Evolutionary conservation across 2,888 invertebrate genomes (phyloP), one percentile per base, ranked within the genome.

Genomic region (Tetragonula carbonaria): DNA sequence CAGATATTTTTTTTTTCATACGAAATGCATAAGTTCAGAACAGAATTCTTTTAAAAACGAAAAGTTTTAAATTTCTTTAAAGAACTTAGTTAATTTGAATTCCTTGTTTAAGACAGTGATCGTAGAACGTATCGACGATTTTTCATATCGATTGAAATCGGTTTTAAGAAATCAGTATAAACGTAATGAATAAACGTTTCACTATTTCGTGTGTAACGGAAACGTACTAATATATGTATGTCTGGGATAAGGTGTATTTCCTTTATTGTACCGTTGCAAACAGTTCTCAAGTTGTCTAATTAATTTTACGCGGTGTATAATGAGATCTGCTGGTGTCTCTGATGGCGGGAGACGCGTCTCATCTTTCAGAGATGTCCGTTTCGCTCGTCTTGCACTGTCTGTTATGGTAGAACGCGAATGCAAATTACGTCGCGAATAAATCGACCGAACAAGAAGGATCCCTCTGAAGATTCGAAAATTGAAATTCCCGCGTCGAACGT

Each of bases 291-390:
- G 23, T 65, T 53, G 38, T 74, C 65, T 65, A 53, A 66, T 74
- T 74, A 74, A 74, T 65, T 74, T 74, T 66, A 23, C 65, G 23
- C 5, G 18, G 4, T 38, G 74, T 38, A n/a, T 33, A 74, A 65
- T 53, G 74, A 74, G 53, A 65, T 65, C 65, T 53, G n/a, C 51
- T 21, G 6, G 16, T 65, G 65, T 74, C n/a, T 33, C 33, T 21
- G 62, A 11, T n/a, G 3, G 65, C 6, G 38, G 45, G 28, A 6
- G 53, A 33, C 6, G 16, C n/a, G n/a, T 63, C 51, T 65, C 38
- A 74, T 65, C 65, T 65, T 74, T 38, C 51, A 33, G 51, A 51
- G 51, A n/a, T 4, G 51, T 51, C 11, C 14, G 38, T 38, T 38
- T 38, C 3, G 28, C 53, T 55, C 23, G n/a, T n/a, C 4, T 13